Percentiles rank a stretch among this genome's conserved stretches.
Evolutionary conservation across 1,140 invertebrate genomes (phyloP).

Genomic region (Hesperophylax magnus): DNA sequence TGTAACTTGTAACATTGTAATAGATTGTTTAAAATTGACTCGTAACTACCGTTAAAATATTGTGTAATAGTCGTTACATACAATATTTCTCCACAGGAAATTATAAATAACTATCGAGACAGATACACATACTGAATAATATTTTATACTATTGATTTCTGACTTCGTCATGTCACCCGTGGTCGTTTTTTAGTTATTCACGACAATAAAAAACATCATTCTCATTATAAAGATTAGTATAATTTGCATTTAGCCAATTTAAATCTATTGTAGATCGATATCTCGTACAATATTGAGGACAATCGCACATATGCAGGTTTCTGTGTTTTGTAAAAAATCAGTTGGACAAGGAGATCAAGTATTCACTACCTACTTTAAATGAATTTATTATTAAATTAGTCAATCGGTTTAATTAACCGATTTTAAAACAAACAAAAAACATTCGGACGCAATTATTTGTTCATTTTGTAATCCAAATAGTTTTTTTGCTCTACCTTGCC

Average conservation of each 20-base stretch:
- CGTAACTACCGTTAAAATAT: too few species aligned
- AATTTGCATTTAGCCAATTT: slow-evolving; percentile 32
- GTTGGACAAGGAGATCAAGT: slow-evolving; percentile 23
- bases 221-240: background rate
- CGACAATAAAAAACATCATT: background rate
- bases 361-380: background rate
- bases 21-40: too few species aligned
- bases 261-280: slow-evolving; percentile 21
- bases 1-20: too few species aligned
- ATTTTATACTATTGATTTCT: too few species aligned
- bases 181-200: background rate
- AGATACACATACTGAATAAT: too few species aligned
- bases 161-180: background rate
- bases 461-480: slow-evolving; percentile 20
- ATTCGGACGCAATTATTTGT: background rate
- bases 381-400: slow-evolving; percentile 36
- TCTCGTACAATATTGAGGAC: slow-evolving; percentile 32
- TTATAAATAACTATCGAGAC: too few species aligned
- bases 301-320: slow-evolving; percentile 11
- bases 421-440: slow-evolving; percentile 34
- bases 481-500: slow-evolving; percentile 30
- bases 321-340: slow-evolving; percentile 4
- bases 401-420: slow-evolving; percentile 19
- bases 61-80: too few species aligned
- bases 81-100: too few species aligned